Base-by-base conservation (phyloP, 2,888 invertebrate species). In the Mythimna pallens region DNA sequence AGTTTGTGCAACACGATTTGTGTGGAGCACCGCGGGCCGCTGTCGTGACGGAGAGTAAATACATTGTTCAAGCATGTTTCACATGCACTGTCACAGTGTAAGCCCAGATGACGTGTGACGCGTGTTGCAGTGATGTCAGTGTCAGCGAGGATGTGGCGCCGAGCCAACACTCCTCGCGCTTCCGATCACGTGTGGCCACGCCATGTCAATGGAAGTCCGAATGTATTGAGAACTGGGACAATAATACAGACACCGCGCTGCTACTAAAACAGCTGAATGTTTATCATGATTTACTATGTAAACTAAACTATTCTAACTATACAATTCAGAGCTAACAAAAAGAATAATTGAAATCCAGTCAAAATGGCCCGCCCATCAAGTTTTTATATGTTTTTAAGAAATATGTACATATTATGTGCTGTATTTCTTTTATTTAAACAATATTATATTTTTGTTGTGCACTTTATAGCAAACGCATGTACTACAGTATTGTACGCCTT, bases 91-190 rank as follows among this genome's bases (percentile, higher is more conserved):
- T 74, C 68, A 78, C 67, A 72, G 77, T 36, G 59, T 78, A 69
- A 55, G 62, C 70, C 62, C 65, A 70, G 78, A 84, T 80, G 5
- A 40, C 63, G 81, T 80, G 69, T 71, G 80, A 67, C 70, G 76
- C 57, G 64, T 59, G 75, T 10, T 57, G 66, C 61, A 58, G 58
- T 83, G 77, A 73, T 78, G 77, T 79, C 85, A 89, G 82, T 76
- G 79, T 70, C 79, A 73, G 74, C 72, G 71, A 70, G 81, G 81
- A 80, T 74, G 80, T 88, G 88, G 88, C 87, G 70, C 22, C 58
- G 66, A 74, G 88, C 87, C 87, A 89, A 61, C 73, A 59, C 68
- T 68, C 69, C 62, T 66, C 69, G 55, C 65, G 57, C 59, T 76
- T 79, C 72, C 72, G 76, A 81, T 69, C 81, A 85, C 73, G 73